Evolutionary conservation across 2,797 vertebrate genomes (phyloP), one percentile per base, ranked within the genome.

Genomic region (Semaprochilodus insignis): DNA sequence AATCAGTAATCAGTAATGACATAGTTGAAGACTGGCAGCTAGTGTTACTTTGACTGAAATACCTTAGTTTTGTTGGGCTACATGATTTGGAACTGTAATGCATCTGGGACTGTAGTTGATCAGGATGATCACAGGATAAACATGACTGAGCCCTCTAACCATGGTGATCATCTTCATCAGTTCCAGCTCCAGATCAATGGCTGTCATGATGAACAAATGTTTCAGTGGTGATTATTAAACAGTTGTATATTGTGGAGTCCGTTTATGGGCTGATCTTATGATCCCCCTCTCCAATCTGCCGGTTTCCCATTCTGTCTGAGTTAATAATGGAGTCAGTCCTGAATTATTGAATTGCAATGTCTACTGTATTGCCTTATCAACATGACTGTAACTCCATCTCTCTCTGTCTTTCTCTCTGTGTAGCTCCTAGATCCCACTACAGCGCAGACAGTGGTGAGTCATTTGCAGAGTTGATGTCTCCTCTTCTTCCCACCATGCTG

Each of bases 391-490:
- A 82, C 14, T 66, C 78, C 72, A 31, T n/a, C 15, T 40, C 23
- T 27, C 57, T 77, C 6, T 81, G 31, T 87, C 62, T 87, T 48
- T 85, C 76, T 84, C 52, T 83, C 71, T 77, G 88, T 92, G 87
- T 94, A 99, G 97, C 97, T 91, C 95, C 96, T 70, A 94, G 95
- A 77, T 97, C 93, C 0, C 92, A 95, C 83, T 96, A 95, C 93
- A 95, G 96, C 85, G 92, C 95, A 0, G 96, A 98, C 92, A 97
- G 94, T 0, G 96, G 97, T 98, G 95, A 90, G 97, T 96, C 77
- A 63, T 70, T 88, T 86, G 88, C 70, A 80, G 48, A 89, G 86
- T 84, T 85, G 52, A 85, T 85, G 80, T 87, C 36, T 70, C 40
- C 40, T 83, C 25, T 0, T 59, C 15, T 52, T 81, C 17, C 51